A percentile compares a stretch with the other conserved stretches of the same genome.
These are phyloP conservation scores for Siniperca knerii DNA, from an alignment of 2,113 vertebrate species.

Conservation along the genomic window DNA sequence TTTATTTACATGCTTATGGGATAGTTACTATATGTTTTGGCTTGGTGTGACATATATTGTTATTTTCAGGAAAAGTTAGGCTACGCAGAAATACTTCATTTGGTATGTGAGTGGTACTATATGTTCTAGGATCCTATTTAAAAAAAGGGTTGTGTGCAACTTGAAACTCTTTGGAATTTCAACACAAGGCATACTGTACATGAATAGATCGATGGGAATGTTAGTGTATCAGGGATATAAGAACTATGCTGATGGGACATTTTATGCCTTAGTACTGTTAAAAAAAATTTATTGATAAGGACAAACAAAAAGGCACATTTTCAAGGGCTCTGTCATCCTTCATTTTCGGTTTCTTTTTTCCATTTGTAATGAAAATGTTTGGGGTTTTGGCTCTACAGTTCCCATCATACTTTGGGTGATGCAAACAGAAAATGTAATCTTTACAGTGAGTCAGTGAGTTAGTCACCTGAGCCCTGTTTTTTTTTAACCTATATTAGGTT, in stretches of 20 bases:
- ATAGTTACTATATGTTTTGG: not conserved
- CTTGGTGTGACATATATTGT: not conserved
- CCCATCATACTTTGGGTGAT: not conserved
- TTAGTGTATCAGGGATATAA: too few species aligned
- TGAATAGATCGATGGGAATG: too few species aligned
- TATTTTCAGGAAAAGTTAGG: not conserved
- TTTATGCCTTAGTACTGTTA: too few species aligned
- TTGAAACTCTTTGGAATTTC: too few species aligned
- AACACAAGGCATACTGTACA: too few species aligned
- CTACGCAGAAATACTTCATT: not conserved
- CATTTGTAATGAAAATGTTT: not conserved
- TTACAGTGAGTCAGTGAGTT: not conserved
- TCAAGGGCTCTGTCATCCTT: not conserved
- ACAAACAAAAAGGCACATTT: too few species aligned
- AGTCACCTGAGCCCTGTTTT: not conserved
- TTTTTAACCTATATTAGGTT: not conserved
- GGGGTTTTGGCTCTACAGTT: not conserved
- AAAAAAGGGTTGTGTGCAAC: too few species aligned
- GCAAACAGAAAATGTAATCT: not conserved
- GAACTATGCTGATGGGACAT: too few species aligned
- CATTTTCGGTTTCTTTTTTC: not conserved
- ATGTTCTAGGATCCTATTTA: not conserved
- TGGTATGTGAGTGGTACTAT: not conserved
- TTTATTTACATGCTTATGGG: not conserved
- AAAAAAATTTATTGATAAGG: too few species aligned